Evolutionary conservation across 2,797 vertebrate genomes (phyloP).

Genomic region (Tauraco hartlaubi): DNA sequence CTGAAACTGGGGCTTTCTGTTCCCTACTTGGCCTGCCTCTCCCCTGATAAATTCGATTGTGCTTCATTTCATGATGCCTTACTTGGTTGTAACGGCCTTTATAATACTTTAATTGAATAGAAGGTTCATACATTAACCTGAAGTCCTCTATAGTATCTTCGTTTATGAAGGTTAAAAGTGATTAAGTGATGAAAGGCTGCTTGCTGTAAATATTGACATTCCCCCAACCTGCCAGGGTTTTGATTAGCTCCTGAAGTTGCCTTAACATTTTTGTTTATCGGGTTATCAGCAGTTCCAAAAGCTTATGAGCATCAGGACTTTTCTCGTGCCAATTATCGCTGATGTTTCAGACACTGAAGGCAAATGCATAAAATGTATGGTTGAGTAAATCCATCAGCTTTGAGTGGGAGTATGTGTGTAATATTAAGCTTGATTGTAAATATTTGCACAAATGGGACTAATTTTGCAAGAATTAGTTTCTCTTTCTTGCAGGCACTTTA

Average conservation of each 20-base stretch:
- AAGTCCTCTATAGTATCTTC: constrained; percentile 69
- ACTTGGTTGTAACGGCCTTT: constrained; percentile 72
- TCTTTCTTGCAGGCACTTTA: not conserved
- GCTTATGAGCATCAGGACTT: constrained; percentile 29
- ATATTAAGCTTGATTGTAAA: constrained; percentile 2
- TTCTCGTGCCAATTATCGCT: not conserved
- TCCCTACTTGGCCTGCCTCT: constrained; percentile 56
- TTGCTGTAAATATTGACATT: constrained; percentile 78
- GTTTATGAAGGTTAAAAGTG: constrained; percentile 78
- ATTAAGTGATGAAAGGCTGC: constrained; percentile 76
- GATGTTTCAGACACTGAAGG: not conserved
- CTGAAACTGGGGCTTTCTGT: constrained; percentile 24
- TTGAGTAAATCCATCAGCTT: constrained; percentile 2
- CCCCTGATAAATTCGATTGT: constrained; percentile 64
- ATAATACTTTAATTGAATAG: constrained; percentile 76
- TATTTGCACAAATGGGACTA: constrained; percentile 33
- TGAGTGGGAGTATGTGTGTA: not conserved
- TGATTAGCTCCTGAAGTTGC: constrained; percentile 69
- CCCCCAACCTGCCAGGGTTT: constrained; percentile 51
- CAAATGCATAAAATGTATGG: not conserved
- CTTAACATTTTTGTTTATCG: constrained; percentile 70
- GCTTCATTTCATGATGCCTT: constrained; percentile 51
- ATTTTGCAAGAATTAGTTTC: constrained; percentile 14
- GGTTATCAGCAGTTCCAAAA: constrained; percentile 57
- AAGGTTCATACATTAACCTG: constrained; percentile 62